These are phyloP conservation scores for Luffia ferchaultella DNA, from an alignment of 2,888 invertebrate species.

Conservation along the genomic window DNA sequence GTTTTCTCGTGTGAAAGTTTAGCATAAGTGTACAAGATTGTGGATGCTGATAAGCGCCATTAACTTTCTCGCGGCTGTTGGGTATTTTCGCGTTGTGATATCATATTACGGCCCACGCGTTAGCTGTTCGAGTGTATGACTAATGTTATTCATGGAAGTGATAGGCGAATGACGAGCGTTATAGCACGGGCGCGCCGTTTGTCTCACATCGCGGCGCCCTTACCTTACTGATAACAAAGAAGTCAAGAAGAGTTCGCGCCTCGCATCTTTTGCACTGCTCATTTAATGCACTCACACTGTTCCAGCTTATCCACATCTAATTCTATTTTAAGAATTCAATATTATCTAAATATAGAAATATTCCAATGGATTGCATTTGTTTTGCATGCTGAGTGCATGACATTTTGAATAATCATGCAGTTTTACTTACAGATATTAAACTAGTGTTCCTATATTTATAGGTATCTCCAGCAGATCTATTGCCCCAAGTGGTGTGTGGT, in stretches of 20 bases:
- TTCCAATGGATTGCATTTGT: slow-evolving; percentile 27
- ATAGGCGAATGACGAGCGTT: slow-evolving; percentile 46
- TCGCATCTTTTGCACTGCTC: slow-evolving; percentile 15
- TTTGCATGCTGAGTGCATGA: background rate
- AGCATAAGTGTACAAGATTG: slow-evolving; percentile 61
- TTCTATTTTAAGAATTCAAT: slow-evolving; percentile 59
- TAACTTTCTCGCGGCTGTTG: slow-evolving; percentile 69
- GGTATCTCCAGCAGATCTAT: slow-evolving; percentile 78
- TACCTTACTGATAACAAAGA: slow-evolving; percentile 58
- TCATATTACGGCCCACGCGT: slow-evolving; percentile 68
- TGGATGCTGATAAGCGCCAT: slow-evolving; percentile 69
- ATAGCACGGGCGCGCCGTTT: slow-evolving; percentile 26
- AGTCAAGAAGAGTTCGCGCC: slow-evolving; percentile 26
- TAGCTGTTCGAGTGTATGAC: slow-evolving; percentile 58
- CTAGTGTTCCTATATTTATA: slow-evolving; percentile 37
- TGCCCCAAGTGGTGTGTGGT: slow-evolving; percentile 81
- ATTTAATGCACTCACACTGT: slow-evolving; percentile 16
- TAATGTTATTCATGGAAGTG: slow-evolving; percentile 63
- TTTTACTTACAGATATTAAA: background rate
- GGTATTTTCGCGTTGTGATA: slow-evolving; percentile 69
- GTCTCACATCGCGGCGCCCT: slow-evolving; percentile 31
- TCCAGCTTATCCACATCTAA: slow-evolving; percentile 9
- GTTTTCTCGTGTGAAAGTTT: slow-evolving; percentile 65
- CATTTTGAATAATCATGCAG: background rate
- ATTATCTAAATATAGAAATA: slow-evolving; percentile 56